phyloP scores from a whole-genome alignment of 1,140 invertebrate genomes.

The Charaxes varanes region DNA sequence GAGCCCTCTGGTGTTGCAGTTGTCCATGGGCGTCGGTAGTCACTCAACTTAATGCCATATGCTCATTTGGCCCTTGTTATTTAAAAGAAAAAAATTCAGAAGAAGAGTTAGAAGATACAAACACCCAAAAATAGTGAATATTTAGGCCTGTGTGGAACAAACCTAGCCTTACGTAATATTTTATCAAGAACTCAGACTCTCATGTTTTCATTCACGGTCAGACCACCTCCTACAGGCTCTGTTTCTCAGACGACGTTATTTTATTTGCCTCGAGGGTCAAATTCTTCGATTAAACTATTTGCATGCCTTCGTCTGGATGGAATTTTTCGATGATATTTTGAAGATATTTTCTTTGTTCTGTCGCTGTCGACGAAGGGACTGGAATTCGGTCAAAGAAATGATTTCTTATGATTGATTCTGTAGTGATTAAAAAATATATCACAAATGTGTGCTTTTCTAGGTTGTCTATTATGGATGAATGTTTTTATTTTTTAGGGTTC shows the following conservation, averaged over 20 bases:
- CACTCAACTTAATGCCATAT: too few relatives aligned
- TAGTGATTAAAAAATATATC: too few relatives aligned
- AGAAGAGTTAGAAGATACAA: too few relatives aligned
- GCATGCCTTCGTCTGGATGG: slow-evolving; percentile 3
- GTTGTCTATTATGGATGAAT: too few relatives aligned
- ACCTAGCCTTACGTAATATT: slow-evolving; percentile 5
- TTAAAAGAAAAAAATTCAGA: too few relatives aligned
- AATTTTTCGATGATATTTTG: slow-evolving; percentile 10
- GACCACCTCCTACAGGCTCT: slow-evolving; percentile 8
- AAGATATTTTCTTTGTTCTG: slow-evolving; percentile 7
- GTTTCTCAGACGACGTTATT: slow-evolving; percentile 12
- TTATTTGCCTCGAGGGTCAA: slow-evolving; percentile 8
- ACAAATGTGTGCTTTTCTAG: too few relatives aligned
- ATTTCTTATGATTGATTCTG: too few relatives aligned
- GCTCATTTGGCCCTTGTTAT: too few relatives aligned
- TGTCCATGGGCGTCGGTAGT: too few relatives aligned
- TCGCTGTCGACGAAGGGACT: neutral
- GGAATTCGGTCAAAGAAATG: too few relatives aligned
- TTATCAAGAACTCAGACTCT: slow-evolving; percentile 13
- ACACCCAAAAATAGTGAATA: too few relatives aligned
- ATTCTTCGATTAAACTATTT: slow-evolving; percentile 15
- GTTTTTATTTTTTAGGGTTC: slow-evolving; percentile 21
- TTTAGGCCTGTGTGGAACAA: slow-evolving; percentile 6
- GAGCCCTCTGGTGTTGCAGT: too few relatives aligned
- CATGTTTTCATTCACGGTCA: slow-evolving; percentile 1